Conservation (phyloP, 2,113 vertebrate species). For the Scomber japonicus region DNA sequence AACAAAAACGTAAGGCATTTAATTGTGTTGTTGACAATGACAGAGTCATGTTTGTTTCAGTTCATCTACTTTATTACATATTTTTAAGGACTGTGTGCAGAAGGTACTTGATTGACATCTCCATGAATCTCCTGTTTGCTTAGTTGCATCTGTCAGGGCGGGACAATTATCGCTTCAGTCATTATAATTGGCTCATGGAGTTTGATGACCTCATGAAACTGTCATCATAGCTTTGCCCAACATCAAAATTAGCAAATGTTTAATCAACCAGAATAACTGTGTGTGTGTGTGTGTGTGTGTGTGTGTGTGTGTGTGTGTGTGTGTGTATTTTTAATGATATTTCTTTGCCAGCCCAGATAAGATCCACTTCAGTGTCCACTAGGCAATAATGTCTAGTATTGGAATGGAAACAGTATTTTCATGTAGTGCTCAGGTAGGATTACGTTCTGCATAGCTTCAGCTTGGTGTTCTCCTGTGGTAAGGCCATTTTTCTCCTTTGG, state of each 20-base stretch:
- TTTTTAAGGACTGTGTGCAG: too few species aligned
- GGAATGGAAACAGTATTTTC: background rate
- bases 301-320: too few species aligned
- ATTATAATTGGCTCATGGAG: background rate
- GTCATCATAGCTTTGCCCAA: background rate
- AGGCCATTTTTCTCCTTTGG: slow-evolving; percentile 2
- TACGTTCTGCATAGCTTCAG: background rate
- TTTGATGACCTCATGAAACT: background rate
- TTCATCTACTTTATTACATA: background rate
- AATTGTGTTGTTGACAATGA: background rate
- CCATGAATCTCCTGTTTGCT: background rate
- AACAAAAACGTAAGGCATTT: background rate
- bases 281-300: background rate
- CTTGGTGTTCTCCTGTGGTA: background rate
- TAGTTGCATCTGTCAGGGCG: background rate
- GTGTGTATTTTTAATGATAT: background rate
- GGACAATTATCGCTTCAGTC: background rate
- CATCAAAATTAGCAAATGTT: background rate
- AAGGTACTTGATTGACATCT: background rate
- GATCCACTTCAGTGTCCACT: too few species aligned
- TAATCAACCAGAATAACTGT: background rate
- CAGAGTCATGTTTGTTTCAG: background rate
- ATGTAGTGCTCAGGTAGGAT: background rate
- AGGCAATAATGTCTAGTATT: too few species aligned
- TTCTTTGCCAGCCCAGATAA: slow-evolving; percentile 1